Evolutionary conservation across 2,888 invertebrate species (phyloP).

Genomic region (Caenorhabditis sp.): DNA sequence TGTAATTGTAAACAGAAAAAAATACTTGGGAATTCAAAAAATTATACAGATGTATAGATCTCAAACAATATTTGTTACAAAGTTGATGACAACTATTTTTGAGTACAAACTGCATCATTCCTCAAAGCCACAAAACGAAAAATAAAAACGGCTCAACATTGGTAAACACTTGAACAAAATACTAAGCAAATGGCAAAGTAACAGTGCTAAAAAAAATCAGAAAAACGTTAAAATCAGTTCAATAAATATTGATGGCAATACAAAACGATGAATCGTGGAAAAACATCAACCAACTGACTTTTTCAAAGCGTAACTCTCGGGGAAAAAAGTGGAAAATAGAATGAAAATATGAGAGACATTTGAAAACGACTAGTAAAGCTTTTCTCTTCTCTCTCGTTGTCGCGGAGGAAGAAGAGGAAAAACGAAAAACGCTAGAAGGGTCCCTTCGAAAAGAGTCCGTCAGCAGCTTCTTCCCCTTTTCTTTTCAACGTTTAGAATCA

Average conservation of each 20-base stretch:
- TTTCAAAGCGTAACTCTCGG: slow-evolving; percentile 19
- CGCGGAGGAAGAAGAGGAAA: slow-evolving; percentile 11
- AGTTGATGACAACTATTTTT: too few relatives aligned
- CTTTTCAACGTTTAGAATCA: neutral
- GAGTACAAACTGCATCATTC: too few relatives aligned
- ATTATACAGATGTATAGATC: too few relatives aligned
- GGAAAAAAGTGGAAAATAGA: slow-evolving; percentile 9
- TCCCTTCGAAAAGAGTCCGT: slow-evolving; percentile 4
- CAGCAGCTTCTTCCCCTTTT: neutral
- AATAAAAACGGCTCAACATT: too few relatives aligned
- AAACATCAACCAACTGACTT: slow-evolving; percentile 33
- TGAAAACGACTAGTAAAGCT: neutral
- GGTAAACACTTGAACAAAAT: too few relatives aligned
- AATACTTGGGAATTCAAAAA: too few relatives aligned
- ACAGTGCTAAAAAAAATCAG: neutral
- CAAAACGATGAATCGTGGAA: neutral
- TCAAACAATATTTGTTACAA: too few relatives aligned
- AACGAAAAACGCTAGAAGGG: slow-evolving; percentile 7
- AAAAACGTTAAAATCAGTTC: neutral
- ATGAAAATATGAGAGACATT: slow-evolving; percentile 1
- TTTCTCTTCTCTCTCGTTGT: slow-evolving; percentile 3
- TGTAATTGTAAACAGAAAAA: too few relatives aligned
- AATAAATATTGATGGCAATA: neutral
- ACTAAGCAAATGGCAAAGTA: too few relatives aligned
- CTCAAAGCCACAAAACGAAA: too few relatives aligned